Evolutionary conservation across 2,888 invertebrate genomes (phyloP), one percentile per base, ranked within the genome.

Genomic region (Drosophila buzzatii): DNA sequence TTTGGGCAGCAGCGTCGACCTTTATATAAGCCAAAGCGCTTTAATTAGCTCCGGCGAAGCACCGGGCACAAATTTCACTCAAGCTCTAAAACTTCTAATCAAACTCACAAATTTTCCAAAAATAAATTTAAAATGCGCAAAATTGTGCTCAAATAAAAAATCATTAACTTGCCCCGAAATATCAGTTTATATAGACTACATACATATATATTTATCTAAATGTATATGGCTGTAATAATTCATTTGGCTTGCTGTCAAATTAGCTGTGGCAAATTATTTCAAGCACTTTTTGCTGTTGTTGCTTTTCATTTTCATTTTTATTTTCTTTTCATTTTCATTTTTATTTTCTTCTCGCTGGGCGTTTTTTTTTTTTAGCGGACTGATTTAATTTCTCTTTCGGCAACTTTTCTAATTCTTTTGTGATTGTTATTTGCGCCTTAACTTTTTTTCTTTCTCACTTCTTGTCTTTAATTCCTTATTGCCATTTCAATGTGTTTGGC

Each of bases 391-490:
- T 82, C 62, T 42, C 27, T 70, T 68, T 45, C 37, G 27, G 41
- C 75, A 83, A 75, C 73, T 81, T 81, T 81, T 83, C 75, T 83
- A 82, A 81, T 83, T 82, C 83, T 65, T 82, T 82, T 77, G 78
- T 82, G 79, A 82, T 83, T 82, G 81, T 83, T 81, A 82, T 82
- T 82, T 82, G 83, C 69, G 78, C 70, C 77, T 70, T 59, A 79
- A 73, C 64, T 73, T 81, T 68, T 12, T 23, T 74, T 82, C 72
- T 70, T 63, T 14, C 14, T 45, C 56, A 4, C 49, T 27, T 16
- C 49, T 33, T 51, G 49, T 61, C 51, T 55, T 55, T 55, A 55
- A 41, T 55, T 41, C 41, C 55, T 51, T 57, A 60, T 68, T 47
- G 23, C 47, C 51, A 62, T 47, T 44, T 53, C 41, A 56, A 37